These are phyloP conservation scores for Hydrolagus affinis DNA, from an alignment of 2,113 vertebrate genomes.

Conservation along the genomic window DNA sequence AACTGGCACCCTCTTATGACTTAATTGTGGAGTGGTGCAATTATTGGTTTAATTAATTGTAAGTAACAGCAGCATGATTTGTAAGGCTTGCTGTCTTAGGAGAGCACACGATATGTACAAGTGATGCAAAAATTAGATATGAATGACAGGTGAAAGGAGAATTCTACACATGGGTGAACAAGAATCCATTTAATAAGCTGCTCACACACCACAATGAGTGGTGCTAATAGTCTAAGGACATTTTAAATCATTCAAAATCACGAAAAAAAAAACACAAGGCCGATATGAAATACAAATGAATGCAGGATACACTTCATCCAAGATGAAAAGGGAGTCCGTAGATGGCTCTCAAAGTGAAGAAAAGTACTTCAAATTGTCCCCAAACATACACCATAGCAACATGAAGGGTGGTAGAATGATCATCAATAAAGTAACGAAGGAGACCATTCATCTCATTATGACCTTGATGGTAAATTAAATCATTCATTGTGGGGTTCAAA, in stretches of 20 bases:
- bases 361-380: neutral
- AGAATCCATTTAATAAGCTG: constrained; percentile 6
- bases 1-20: neutral
- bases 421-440: too few relatives aligned
- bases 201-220: neutral
- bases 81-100: neutral
- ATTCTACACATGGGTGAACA: neutral
- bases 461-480: too few relatives aligned
- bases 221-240: neutral
- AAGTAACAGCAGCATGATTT: neutral
- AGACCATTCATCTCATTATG: too few relatives aligned
- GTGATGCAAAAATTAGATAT: neutral
- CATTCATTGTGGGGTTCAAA: too few relatives aligned
- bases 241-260: neutral
- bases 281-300: neutral
- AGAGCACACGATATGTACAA: neutral
- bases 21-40: neutral
- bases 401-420: neutral
- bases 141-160: neutral
- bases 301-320: neutral
- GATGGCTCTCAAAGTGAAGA: neutral
- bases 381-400: neutral
- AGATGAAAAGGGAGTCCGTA: neutral
- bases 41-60: neutral
- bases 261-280: too few relatives aligned